These are phyloP conservation scores for Tapera naevia DNA, from an alignment of 2,797 vertebrate species.

Conservation along the genomic window DNA sequence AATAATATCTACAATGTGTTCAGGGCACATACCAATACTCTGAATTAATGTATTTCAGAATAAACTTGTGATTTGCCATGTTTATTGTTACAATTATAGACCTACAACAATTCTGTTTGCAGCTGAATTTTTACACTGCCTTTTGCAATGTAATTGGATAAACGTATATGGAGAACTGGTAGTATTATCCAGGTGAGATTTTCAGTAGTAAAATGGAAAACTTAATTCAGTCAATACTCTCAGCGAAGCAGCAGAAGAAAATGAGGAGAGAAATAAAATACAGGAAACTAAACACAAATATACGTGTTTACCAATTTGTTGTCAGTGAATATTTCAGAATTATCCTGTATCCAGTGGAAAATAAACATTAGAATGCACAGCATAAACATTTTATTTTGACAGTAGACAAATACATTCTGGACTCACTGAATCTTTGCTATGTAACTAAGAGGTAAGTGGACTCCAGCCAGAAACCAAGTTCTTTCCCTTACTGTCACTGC, in stretches of 20 bases:
- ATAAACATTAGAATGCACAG: neutral
- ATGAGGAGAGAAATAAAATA: neutral
- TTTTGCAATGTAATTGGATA: neutral
- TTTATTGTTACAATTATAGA: neutral
- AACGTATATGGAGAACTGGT: neutral
- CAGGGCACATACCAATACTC: neutral
- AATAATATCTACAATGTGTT: neutral
- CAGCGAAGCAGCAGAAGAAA: neutral
- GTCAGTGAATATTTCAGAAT: neutral
- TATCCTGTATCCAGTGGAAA: neutral
- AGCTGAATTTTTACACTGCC: neutral
- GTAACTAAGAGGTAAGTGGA: neutral
- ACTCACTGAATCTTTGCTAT: neutral
- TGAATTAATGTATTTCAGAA: neutral
- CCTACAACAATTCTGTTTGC: neutral
- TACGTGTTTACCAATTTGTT: neutral
- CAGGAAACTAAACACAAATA: neutral
- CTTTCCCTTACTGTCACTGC: neutral
- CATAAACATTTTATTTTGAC: neutral
- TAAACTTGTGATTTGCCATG: neutral
- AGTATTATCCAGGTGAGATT: conserved; percentile 18
- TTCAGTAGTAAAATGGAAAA: neutral
- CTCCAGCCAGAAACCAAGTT: neutral
- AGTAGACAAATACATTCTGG: neutral
- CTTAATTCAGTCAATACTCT: neutral